Evolutionary conservation across 2,888 invertebrate genomes (phyloP).

Genomic region (Hypsopygia costalis): DNA sequence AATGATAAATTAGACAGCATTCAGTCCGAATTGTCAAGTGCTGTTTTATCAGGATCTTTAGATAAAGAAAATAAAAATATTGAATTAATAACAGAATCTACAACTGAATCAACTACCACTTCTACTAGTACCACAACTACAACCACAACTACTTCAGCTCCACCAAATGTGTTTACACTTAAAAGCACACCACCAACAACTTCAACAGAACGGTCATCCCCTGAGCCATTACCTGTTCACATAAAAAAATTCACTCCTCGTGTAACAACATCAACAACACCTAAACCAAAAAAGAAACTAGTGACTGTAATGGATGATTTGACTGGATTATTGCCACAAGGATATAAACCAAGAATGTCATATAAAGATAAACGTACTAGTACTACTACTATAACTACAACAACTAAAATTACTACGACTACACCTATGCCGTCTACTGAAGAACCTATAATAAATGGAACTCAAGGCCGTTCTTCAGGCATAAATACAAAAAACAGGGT

Average conservation of each 20-base stretch:
- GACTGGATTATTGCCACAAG: conserved; percentile 81
- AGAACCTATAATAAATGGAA: conserved; percentile 49
- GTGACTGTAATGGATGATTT: conserved; percentile 82
- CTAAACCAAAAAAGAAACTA: conserved; percentile 66
- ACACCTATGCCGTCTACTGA: conserved; percentile 31
- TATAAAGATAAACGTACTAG: conserved; percentile 79
- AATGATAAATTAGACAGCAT: conserved; percentile 92
- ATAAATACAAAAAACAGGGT: conserved; percentile 81
- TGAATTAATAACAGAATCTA: conserved; percentile 81
- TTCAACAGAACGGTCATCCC: conserved; percentile 76
- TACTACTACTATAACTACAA: conserved; percentile 55
- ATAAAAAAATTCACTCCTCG: conserved; percentile 84
- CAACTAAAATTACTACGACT: conserved; percentile 37
- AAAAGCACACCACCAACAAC: conserved; percentile 71
- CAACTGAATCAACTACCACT: conserved; percentile 47
- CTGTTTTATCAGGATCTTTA: conserved; percentile 86
- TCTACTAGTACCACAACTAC: conserved; percentile 41
- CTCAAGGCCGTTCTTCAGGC: conserved; percentile 74
- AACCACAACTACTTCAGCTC: conserved; percentile 40
- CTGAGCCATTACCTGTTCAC: conserved; percentile 80
- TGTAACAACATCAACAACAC: conserved; percentile 61
- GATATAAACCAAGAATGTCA: conserved; percentile 79
- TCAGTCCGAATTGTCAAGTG: conserved; percentile 91
- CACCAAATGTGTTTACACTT: conserved; percentile 71
- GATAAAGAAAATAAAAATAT: conserved; percentile 85